phyloP scores from a whole-genome alignment of 1,140 invertebrate species.

The Copidosoma floridanum region DNA sequence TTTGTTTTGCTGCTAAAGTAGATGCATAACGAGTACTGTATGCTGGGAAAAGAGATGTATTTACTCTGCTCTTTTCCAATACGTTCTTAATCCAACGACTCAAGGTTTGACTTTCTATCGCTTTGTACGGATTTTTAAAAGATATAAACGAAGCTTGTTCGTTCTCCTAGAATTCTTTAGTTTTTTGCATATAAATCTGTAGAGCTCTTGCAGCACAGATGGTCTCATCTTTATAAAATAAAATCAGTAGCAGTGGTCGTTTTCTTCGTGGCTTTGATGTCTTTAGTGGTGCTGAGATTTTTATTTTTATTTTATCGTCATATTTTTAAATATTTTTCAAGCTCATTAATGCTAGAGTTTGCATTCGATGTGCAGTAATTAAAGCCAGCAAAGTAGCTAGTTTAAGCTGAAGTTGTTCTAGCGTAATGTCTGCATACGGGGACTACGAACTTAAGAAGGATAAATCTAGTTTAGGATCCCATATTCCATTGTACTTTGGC shows the following conservation, averaged over 20 bases:
- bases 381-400: no score
- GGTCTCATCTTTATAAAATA: background rate
- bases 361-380: no score
- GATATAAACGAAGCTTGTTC: background rate
- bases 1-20: no score
- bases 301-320: background rate
- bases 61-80: background rate
- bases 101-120: background rate
- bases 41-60: background rate
- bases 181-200: background rate
- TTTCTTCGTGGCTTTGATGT: background rate
- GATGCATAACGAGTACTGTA: no score
- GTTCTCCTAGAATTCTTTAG: background rate
- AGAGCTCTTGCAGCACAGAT: background rate
- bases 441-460: no score
- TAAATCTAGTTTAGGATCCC: constrained; percentile 23
- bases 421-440: no score
- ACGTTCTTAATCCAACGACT: background rate
- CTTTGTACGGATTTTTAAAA: background rate
- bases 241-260: background rate
- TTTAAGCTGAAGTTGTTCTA: no score
- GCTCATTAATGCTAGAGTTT: no score
- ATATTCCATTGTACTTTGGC: constrained; percentile 31
- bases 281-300: background rate
- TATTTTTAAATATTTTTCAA: no score